Evolutionary conservation across 2,797 vertebrate genomes (phyloP).

Genomic region (Siniperca undulata): DNA sequence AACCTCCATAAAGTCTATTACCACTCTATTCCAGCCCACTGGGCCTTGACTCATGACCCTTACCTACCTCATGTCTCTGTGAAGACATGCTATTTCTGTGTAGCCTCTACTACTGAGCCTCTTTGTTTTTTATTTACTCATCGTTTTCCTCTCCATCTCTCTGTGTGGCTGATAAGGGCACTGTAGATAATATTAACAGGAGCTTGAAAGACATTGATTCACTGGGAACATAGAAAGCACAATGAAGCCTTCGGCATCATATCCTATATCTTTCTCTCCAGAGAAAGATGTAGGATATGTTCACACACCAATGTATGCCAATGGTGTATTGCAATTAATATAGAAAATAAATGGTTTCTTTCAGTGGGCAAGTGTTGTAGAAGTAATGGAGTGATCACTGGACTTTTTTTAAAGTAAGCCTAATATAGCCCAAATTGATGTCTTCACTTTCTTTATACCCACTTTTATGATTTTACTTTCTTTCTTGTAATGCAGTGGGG

Average conservation of each 20-base stretch:
- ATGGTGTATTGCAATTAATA: conserved; percentile 25
- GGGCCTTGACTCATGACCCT: conserved; percentile 61
- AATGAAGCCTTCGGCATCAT: conserved; percentile 9
- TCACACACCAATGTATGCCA: conserved; percentile 12
- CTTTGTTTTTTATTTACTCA: conserved; percentile 45
- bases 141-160: conserved; percentile 26
- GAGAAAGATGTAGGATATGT: conserved; percentile 11
- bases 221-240: conserved; percentile 36
- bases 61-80: conserved; percentile 29
- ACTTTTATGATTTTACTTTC: conserved; percentile 27
- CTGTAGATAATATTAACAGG: conserved; percentile 51
- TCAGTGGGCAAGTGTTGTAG: neutral
- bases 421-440: conserved; percentile 38
- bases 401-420: neutral
- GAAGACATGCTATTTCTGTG: conserved; percentile 19
- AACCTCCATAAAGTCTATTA: conserved; percentile 47
- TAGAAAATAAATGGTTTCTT: conserved; percentile 11
- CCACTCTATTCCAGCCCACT: conserved; percentile 34
- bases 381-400: conserved; percentile 1
- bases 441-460: conserved; percentile 14
- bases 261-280: neutral
- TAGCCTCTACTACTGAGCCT: conserved; percentile 2
- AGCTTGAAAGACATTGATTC: conserved; percentile 49
- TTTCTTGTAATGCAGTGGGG: conserved; percentile 41
- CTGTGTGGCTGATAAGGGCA: conserved; percentile 18